Evolutionary conservation across 1,140 invertebrate genomes (phyloP).

Genomic region (Drosophila arizonae): DNA sequence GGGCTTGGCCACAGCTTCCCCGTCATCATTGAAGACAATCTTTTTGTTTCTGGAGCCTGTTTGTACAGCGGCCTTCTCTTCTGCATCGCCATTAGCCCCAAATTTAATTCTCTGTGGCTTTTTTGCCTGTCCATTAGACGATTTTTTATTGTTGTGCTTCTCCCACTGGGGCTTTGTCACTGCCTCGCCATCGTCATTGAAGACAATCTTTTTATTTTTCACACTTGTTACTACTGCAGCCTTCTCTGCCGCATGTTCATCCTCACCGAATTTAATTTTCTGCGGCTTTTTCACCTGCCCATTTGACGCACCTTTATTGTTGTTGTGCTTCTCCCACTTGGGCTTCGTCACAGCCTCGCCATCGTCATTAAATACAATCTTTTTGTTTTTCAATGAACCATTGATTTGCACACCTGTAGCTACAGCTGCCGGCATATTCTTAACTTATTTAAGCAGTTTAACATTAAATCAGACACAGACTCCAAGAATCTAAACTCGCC

Average conservation of each 20-base stretch:
- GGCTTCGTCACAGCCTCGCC: slow-evolving; percentile 56
- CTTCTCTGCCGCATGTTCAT: neutral
- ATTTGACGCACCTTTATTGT: slow-evolving; percentile 1
- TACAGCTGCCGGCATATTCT: slow-evolving; percentile 66
- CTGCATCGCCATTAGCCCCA: slow-evolving; percentile 3
- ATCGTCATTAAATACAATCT: slow-evolving; percentile 74
- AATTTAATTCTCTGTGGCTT: slow-evolving; percentile 48
- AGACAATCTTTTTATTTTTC: too few species aligned
- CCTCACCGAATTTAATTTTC: slow-evolving; percentile 39
- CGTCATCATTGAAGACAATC: slow-evolving; percentile 73
- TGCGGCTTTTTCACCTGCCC: slow-evolving; percentile 44
- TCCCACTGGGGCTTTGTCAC: too few species aligned
- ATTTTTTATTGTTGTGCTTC: neutral
- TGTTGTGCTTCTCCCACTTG: slow-evolving; percentile 35
- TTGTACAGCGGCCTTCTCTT: neutral
- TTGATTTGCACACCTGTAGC: slow-evolving; percentile 50
- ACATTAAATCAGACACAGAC: slow-evolving; percentile 37
- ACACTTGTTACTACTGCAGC: too few species aligned
- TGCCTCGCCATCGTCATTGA: too few species aligned
- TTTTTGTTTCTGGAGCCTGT: slow-evolving; percentile 24
- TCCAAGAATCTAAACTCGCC: neutral
- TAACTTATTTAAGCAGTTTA: slow-evolving; percentile 18
- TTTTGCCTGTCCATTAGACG: slow-evolving; percentile 26
- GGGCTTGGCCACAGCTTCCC: slow-evolving; percentile 52
- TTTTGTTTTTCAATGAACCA: slow-evolving; percentile 65